These are phyloP conservation scores for Fragum fragum DNA, from an alignment of 2,888 invertebrate genomes.

Conservation along the genomic window DNA sequence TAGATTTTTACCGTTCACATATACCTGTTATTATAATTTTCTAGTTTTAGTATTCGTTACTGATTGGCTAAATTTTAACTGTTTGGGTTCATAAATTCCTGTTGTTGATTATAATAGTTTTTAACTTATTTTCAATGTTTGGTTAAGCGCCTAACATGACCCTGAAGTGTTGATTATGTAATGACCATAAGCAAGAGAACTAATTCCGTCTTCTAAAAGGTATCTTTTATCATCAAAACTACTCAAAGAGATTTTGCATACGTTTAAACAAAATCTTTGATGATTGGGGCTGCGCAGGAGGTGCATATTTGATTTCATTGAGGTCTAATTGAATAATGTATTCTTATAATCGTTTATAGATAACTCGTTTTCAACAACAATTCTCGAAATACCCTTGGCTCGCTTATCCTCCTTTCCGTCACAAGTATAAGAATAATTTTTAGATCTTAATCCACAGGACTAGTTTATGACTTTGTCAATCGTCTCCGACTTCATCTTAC, in stretches of 20 bases:
- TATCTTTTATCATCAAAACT: slow-evolving; percentile 37
- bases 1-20: no score
- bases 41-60: no score
- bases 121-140: no score
- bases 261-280: slow-evolving; percentile 13
- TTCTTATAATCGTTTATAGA: slow-evolving; percentile 11
- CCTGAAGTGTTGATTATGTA: no score
- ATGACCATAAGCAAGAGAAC: slow-evolving; percentile 60
- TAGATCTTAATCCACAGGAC: slow-evolving; percentile 15
- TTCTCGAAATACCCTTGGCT: slow-evolving; percentile 59
- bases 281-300: slow-evolving; percentile 23
- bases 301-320: slow-evolving; percentile 5
- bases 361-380: slow-evolving; percentile 52
- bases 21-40: no score
- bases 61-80: no score
- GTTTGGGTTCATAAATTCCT: no score
- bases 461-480: not conserved
- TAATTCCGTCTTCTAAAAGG: slow-evolving; percentile 41
- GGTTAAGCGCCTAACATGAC: no score
- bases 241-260: slow-evolving; percentile 1
- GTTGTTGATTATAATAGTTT: no score
- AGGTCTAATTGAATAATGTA: not conserved
- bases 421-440: slow-evolving; percentile 25
- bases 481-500: slow-evolving; percentile 22
- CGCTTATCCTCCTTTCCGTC: slow-evolving; percentile 41